Conservation (phyloP, 2,888 invertebrate species). For the Caenorhabditis becei region DNA sequence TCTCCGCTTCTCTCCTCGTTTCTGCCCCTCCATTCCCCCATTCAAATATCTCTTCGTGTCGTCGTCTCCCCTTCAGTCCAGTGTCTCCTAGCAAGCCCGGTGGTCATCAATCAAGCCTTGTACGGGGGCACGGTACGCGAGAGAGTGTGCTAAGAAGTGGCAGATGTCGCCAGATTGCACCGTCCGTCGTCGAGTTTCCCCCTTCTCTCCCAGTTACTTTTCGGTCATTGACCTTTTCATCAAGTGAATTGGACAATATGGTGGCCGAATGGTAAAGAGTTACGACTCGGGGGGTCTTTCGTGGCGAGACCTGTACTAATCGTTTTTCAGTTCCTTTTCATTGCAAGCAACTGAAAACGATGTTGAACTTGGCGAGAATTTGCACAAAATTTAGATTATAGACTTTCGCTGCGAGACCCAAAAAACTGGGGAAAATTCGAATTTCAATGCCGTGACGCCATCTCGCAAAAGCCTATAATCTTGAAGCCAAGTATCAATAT, state of each 20-base stretch:
- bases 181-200: slow-evolving; percentile 17
- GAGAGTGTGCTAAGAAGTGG: slow-evolving; percentile 43
- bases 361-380: too few relatives aligned
- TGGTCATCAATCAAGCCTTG: slow-evolving; percentile 40
- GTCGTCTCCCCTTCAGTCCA: slow-evolving; percentile 7
- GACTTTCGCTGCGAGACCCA: slow-evolving; percentile 8
- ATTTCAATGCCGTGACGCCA: not conserved
- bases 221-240: slow-evolving; percentile 60
- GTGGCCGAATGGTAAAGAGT: slow-evolving; percentile 4
- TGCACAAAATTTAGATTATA: too few relatives aligned
- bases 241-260: slow-evolving; percentile 59
- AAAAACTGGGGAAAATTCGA: not conserved
- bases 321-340: too few relatives aligned
- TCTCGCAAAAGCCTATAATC: slow-evolving; percentile 6
- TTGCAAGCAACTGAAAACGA: too few relatives aligned
- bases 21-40: not conserved
- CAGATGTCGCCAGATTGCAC: slow-evolving; percentile 61
- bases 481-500: slow-evolving; percentile 5
- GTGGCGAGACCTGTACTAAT: too few relatives aligned
- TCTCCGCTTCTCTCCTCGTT: not conserved
- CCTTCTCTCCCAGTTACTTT: slow-evolving; percentile 28
- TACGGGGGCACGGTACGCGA: slow-evolving; percentile 5
- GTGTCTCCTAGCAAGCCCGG: slow-evolving; percentile 18
- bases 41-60: slow-evolving; percentile 11
- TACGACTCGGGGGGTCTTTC: not conserved